phyloP scores from a whole-genome alignment of 2,113 vertebrate genomes.

The Aspidoscelis tigris region DNA sequence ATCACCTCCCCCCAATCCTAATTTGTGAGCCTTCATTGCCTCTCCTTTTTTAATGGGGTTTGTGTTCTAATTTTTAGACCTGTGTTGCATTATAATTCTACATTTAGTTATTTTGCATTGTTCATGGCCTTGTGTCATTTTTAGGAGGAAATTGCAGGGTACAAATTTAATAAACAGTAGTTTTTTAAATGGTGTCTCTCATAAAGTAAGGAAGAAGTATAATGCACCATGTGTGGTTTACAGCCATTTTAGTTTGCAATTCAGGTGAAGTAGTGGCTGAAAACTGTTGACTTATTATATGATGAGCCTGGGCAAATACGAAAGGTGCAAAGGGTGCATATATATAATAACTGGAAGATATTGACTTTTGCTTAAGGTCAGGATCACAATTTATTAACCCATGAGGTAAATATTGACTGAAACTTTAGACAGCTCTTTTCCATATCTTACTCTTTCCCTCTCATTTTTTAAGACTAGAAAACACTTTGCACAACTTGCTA shows the following conservation, averaged over 20 bases:
- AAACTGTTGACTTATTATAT: conserved; percentile 68
- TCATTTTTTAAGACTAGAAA: conserved; percentile 40
- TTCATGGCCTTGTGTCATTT: conserved; percentile 50
- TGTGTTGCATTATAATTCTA: too few species aligned
- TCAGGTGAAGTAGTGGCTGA: conserved; percentile 63
- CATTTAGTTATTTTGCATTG: too few species aligned
- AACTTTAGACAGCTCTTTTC: conserved; percentile 68
- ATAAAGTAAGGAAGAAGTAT: conserved; percentile 53
- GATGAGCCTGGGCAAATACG: conserved; percentile 67
- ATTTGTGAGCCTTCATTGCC: too few species aligned
- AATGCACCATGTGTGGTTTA: conserved; percentile 46
- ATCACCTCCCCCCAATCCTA: too few species aligned
- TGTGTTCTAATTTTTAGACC: too few species aligned
- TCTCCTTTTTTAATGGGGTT: too few species aligned
- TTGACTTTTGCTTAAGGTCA: conserved; percentile 73
- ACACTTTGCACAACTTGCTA: conserved; percentile 52
- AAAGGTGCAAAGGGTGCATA: conserved; percentile 60
- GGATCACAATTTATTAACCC: conserved; percentile 77
- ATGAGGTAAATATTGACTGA: conserved; percentile 76
- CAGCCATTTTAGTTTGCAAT: conserved; percentile 62
- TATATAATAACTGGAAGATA: conserved; percentile 69
- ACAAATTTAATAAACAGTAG: too few species aligned
- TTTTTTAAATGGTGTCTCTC: conserved; percentile 9
- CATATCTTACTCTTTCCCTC: background rate
- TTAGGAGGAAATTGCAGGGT: background rate